These are phyloP conservation scores for Phytoseiulus persimilis DNA, from an alignment of 2,888 invertebrate genomes.

Conservation along the genomic window DNA sequence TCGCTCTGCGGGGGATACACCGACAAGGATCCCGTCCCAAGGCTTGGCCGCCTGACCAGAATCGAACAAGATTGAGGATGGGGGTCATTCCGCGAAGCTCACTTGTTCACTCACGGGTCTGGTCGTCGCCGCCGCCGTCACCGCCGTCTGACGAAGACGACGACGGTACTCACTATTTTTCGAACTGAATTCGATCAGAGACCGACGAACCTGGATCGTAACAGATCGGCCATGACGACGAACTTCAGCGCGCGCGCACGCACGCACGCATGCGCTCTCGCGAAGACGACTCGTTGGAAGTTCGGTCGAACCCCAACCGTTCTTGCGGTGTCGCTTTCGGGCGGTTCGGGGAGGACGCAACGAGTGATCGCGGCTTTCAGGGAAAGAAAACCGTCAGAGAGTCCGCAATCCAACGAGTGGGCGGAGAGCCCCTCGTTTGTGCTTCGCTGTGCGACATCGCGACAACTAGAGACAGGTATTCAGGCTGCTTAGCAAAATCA, in stretches of 20 bases:
- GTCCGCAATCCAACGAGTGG: not conserved
- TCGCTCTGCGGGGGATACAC: slow-evolving; percentile 35
- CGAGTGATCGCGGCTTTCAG: not conserved
- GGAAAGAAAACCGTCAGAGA: not conserved
- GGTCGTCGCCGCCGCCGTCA: not conserved
- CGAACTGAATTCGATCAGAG: not conserved
- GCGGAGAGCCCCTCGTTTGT: not conserved
- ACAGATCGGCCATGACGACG: not conserved
- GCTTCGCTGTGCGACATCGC: not conserved
- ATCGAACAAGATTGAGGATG: slow-evolving; percentile 33
- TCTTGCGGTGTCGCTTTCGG: not conserved
- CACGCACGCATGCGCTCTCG: not conserved
- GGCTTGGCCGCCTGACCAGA: slow-evolving; percentile 5
- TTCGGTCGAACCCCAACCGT: too few species aligned
- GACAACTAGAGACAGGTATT: too few species aligned
- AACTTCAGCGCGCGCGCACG: not conserved
- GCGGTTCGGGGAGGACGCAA: not conserved
- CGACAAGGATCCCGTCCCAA: not conserved
- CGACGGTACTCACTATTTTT: not conserved
- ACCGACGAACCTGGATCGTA: not conserved
- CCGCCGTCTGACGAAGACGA: not conserved
- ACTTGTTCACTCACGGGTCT: not conserved
- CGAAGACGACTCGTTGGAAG: too few species aligned
- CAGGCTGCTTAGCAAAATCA: not conserved
- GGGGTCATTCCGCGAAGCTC: slow-evolving; percentile 37